Base-by-base conservation (phyloP, 2,113 vertebrate species). In the Telmatochromis sp. region DNA sequence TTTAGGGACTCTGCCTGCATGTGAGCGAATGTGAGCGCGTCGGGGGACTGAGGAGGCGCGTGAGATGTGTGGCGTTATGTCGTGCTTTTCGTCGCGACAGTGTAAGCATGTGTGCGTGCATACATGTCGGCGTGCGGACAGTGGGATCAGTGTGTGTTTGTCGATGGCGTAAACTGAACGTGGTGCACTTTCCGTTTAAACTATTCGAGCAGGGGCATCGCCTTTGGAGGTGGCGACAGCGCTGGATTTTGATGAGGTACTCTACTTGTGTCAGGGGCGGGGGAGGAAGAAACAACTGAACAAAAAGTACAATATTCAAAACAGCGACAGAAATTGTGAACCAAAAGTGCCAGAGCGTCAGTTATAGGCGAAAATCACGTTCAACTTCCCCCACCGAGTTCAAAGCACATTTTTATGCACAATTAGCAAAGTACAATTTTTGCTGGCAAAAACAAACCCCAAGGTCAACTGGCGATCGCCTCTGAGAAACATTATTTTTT, bases 361-460 rank as follows among this genome's bases (percentile, higher is more conserved):
- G 89, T 93, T 93, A 81, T 65, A 80, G 92, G 90, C 91, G 49
- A 91, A 94, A 92, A 93, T 92, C 91, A 92, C 91, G 78, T 93
- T 85, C 84, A 90, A 86, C 84, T 93, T 90, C 86, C 91, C 91
- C 93, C 45, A 81, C 90, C 60, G 90, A 95, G 93, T 95, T 96
- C 93, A 96, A 96, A 96, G 95, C 85, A 83, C 13, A 91, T 93
- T 95, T 92, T 90, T 91, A 87, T 90, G 88, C 82, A 94, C 89
- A 96, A 95, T 96, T 95, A 95, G 87, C 81, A 80, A 81, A 89
- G 86, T 90, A 91, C 88, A 94, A 93, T 95, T 95, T 95, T 80
- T 83, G 85, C 87, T 91, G 89, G 83, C 31, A 19, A 60, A 89
- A 87, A 88, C 88, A 93, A 88, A 93, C 86, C 93, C 90, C 40